phyloP scores from a whole-genome alignment of 2,888 invertebrate species.

The Mesorhabditis spiculigera region DNA sequence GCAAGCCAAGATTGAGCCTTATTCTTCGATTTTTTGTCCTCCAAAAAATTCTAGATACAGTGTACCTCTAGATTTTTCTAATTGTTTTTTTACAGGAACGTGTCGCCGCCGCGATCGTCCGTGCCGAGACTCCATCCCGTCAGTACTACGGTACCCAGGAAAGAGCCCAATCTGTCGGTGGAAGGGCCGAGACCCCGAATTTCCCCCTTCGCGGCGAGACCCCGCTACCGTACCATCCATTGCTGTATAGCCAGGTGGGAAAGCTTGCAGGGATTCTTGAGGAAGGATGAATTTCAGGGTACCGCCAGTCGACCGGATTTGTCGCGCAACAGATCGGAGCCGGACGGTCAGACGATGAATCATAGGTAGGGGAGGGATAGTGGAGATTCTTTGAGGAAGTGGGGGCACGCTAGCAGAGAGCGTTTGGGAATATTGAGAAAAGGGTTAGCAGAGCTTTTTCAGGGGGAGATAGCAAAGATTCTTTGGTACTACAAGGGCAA shows the following conservation, averaged over 20 bases:
- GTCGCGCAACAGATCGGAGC: background rate
- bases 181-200: background rate
- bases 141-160: slow-evolving; percentile 21
- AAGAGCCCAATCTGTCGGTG: background rate
- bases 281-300: background rate
- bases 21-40: too few relatives aligned
- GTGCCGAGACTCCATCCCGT: slow-evolving; percentile 43
- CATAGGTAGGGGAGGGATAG: slow-evolving; percentile 7
- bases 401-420: too few relatives aligned
- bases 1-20: too few relatives aligned
- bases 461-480: too few relatives aligned
- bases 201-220: slow-evolving; percentile 3
- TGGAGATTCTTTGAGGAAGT: too few relatives aligned
- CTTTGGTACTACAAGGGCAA: too few relatives aligned
- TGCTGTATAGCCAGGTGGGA: slow-evolving; percentile 43
- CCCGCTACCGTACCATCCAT: slow-evolving; percentile 57
- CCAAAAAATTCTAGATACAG: background rate
- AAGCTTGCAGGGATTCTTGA: background rate
- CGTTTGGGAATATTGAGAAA: too few relatives aligned
- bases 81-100: slow-evolving; percentile 26
- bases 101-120: slow-evolving; percentile 41
- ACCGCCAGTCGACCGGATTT: slow-evolving; percentile 3
- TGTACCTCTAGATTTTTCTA: slow-evolving; percentile 4
- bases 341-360: slow-evolving; percentile 15
- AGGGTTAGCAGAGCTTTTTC: too few relatives aligned